These are phyloP conservation scores for Buathra laborator DNA, from an alignment of 2,888 invertebrate species.

Conservation along the genomic window DNA sequence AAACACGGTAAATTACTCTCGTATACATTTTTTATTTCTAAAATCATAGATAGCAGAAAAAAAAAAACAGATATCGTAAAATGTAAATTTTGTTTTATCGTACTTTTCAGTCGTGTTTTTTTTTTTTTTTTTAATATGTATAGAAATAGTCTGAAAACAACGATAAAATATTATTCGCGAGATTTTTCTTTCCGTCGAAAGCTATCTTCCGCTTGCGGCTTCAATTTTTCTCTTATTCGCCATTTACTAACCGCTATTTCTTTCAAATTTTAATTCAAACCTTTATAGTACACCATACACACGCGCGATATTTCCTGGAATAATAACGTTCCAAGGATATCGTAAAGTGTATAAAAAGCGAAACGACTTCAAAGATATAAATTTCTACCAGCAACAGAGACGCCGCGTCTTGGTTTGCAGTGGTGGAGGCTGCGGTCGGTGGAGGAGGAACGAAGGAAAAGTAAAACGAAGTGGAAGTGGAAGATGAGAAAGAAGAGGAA, in stretches of 20 bases:
- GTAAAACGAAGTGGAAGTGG: conserved; percentile 47
- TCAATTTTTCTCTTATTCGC: conserved; percentile 9
- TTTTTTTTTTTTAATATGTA: no score
- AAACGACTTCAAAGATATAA: conserved; percentile 79
- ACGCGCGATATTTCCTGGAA: conserved; percentile 66
- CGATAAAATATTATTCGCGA: no score
- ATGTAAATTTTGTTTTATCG: no score
- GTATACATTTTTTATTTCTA: neutral
- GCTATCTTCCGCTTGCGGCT: neutral
- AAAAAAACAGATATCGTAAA: neutral
- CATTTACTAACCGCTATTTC: conserved; percentile 40
- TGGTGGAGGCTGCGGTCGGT: conserved; percentile 60
- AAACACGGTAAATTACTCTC: neutral
- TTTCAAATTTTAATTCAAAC: conserved; percentile 30
- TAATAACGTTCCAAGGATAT: conserved; percentile 75
- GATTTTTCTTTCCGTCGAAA: neutral
- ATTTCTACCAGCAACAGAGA: conserved; percentile 69
- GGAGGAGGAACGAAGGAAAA: conserved; percentile 59
- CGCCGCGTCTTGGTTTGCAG: conserved; percentile 63
- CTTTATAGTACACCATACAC: conserved; percentile 29
- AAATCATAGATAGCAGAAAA: neutral
- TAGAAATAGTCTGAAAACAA: no score
- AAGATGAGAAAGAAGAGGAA: conserved; percentile 25
- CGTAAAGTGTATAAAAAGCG: conserved; percentile 79
- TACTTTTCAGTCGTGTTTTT: no score